A percentile compares a stretch with the other conserved stretches of the same genome.
phyloP scores from a whole-genome alignment of 2,113 vertebrate species.

The Heloderma charlesbogerti region DNA sequence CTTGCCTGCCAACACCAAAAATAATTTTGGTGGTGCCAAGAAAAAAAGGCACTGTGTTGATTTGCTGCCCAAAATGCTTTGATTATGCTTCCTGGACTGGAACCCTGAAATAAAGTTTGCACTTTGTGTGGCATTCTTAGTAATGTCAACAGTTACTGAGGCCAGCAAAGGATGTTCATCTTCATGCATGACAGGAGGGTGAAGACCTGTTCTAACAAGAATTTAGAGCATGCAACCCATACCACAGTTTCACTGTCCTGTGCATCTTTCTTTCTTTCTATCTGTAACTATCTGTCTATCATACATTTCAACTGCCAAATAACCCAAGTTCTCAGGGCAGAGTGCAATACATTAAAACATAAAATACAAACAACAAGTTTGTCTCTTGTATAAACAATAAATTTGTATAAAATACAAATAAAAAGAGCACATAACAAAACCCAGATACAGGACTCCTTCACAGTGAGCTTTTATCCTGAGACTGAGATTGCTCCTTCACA shows the following conservation, averaged over 20 bases:
- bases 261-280: too few relatives aligned
- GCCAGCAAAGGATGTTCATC: background rate
- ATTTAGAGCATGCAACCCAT: background rate
- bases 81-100: background rate
- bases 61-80: background rate
- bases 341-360: too few relatives aligned
- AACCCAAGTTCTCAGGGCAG: too few relatives aligned
- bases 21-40: background rate
- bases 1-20: constrained; percentile 2
- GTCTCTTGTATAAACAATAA: too few relatives aligned
- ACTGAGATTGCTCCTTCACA: too few relatives aligned
- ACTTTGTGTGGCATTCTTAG: background rate
- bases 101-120: background rate
- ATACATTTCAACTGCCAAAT: too few relatives aligned
- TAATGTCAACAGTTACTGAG: background rate
- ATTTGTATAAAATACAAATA: too few relatives aligned
- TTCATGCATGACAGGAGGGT: background rate
- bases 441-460: too few relatives aligned
- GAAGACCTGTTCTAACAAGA: background rate
- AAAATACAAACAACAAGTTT: too few relatives aligned
- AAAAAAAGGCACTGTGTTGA: background rate
- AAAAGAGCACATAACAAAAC: too few relatives aligned
- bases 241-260: background rate
- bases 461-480: too few relatives aligned
- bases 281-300: too few relatives aligned